Conservation (phyloP, 1,140 invertebrate species). For the Drosophila sp. region DNA sequence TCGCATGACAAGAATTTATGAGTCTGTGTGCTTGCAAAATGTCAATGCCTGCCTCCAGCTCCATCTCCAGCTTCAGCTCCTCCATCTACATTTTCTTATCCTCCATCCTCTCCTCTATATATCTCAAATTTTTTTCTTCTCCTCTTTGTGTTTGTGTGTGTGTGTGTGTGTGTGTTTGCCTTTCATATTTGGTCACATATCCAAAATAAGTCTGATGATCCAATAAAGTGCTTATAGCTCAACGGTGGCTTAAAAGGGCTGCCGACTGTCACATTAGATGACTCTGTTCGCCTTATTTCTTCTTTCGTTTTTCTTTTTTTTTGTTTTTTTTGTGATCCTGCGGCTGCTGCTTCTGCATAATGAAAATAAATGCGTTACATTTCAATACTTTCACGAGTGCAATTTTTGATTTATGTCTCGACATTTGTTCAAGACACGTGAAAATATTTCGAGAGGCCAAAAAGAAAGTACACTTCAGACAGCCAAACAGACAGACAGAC, state of each 20-base stretch:
- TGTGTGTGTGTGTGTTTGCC: conserved; percentile 15
- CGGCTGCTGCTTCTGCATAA: conserved; percentile 51
- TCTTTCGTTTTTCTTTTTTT: not conserved
- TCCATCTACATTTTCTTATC: not conserved
- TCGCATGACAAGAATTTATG: conserved; percentile 76
- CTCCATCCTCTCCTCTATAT: not conserved
- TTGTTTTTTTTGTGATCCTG: conserved; percentile 47
- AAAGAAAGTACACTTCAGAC: conserved; percentile 60
- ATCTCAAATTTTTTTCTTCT: not conserved
- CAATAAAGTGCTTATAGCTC: conserved; percentile 78
- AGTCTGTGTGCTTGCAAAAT: conserved; percentile 68
- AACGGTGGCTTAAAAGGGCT: conserved; percentile 70
- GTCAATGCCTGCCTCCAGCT: conserved; percentile 57
- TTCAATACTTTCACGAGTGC: conserved; percentile 70
- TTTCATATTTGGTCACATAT: conserved; percentile 68
- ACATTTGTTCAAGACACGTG: conserved; percentile 77
- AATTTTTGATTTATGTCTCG: conserved; percentile 77
- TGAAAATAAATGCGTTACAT: conserved; percentile 82
- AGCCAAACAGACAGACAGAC: conserved; percentile 7
- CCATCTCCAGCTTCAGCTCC: not conserved
- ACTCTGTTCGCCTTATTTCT: conserved; percentile 7
- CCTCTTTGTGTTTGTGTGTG: not conserved
- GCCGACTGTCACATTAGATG: conserved; percentile 59
- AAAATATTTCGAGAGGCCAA: conserved; percentile 72
- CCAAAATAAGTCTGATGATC: conserved; percentile 80